phyloP scores from a whole-genome alignment of 2,797 vertebrate genomes.

The Catostomus latipinnis region DNA sequence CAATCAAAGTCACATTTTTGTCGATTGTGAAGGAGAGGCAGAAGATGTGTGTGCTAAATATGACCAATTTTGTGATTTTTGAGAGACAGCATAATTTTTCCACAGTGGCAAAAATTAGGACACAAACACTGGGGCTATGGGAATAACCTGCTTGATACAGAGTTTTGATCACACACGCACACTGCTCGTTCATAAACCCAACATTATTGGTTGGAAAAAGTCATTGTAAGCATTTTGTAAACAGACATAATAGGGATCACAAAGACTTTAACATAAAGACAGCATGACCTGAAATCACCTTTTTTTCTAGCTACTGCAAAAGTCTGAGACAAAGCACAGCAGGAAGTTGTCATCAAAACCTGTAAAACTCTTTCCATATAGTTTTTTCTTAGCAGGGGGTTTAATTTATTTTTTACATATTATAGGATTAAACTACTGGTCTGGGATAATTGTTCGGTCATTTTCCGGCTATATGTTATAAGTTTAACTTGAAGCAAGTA shows the following conservation, averaged over 20 bases:
- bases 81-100: background rate
- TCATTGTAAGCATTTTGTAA: background rate
- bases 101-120: constrained; percentile 38
- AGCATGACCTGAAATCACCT: background rate
- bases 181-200: background rate
- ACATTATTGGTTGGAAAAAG: background rate
- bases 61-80: constrained; percentile 2
- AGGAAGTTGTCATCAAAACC: constrained; percentile 1
- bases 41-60: constrained; percentile 7
- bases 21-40: background rate
- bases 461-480: background rate
- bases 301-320: background rate
- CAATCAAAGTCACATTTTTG: constrained; percentile 5
- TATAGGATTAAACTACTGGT: background rate
- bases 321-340: background rate
- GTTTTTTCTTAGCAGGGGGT: background rate
- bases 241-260: constrained; percentile 1
- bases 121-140: constrained; percentile 49
- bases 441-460: no score
- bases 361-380: background rate
- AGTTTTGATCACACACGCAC: background rate
- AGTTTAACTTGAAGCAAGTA: background rate
- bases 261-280: constrained; percentile 2
- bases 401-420: background rate
- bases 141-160: constrained; percentile 50